A percentile compares a stretch with the other conserved stretches of the same genome.
phyloP scores from a whole-genome alignment of 2,888 invertebrate genomes.

The Glyphotaelius pellucidus region DNA sequence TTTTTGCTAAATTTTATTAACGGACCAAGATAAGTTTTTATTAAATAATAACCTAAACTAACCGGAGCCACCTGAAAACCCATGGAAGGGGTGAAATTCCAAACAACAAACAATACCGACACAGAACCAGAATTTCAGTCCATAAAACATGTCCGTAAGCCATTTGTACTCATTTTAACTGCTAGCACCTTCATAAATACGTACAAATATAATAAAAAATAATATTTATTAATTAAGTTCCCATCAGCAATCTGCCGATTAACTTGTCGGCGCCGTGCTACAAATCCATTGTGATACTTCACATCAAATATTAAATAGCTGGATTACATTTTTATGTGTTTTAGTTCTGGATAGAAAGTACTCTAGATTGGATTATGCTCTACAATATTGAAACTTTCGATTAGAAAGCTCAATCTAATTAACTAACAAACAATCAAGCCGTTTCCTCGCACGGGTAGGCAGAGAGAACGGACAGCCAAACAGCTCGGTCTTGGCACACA shows the following conservation, averaged over 20 bases:
- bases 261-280: constrained; percentile 2
- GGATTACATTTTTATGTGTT: background rate
- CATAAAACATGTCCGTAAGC: background rate
- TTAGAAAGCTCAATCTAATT: background rate
- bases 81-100: background rate
- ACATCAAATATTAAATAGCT: background rate
- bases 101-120: background rate
- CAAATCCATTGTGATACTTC: constrained; percentile 3
- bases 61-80: background rate
- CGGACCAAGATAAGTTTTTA: too few relatives aligned
- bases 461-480: too few relatives aligned
- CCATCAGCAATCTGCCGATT: background rate
- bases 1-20: too few relatives aligned
- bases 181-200: background rate
- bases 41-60: too few relatives aligned
- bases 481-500: too few relatives aligned
- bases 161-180: background rate
- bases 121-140: background rate
- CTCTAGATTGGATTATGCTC: background rate
- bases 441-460: too few relatives aligned
- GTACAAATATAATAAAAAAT: background rate
- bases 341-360: background rate
- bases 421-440: too few relatives aligned
- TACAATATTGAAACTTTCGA: background rate
- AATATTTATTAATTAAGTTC: background rate